Base-by-base conservation (phyloP, 2,888 invertebrate species). In the Limnephilus auricula region DNA sequence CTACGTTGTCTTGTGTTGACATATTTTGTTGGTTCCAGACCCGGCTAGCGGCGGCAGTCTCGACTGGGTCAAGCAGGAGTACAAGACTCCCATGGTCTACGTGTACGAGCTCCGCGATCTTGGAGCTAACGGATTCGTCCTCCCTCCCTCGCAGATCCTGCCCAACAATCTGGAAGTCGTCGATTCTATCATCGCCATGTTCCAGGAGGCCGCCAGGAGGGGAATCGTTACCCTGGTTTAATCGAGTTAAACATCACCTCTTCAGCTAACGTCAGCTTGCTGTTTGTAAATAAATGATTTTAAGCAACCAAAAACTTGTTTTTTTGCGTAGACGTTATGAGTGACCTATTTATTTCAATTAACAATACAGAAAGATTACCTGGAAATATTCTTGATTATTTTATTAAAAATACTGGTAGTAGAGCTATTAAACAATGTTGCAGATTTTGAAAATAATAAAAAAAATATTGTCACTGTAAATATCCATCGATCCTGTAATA, bases 81-180 rank as follows among this genome's bases (percentile, higher is more conserved):
- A 95, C 0, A 89, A 94, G 1, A 94, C 95, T 0, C 95, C 95
- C 0, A 89, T 95, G 0, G 94, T 94, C 1, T 95, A 94, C 93
- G 94, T 94, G 92, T 95, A 95, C 15, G 95, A 95, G 89, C 94
- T 98, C 0, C 95, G 97, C 1, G 98, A 98, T 94, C 96, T 95
- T 3, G 98, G 98, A 0, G 94, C 94, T 0, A 96, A 96, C 94
- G 98, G 98, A 0, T 97, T 97, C 94, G 94, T 97, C 0, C 95
- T 98, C 0, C 98, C 98, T 0, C 94, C 97, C 0, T 94, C 95
- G 0, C 96, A 97, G 93, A 98, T 98, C 91, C 93, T 96, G 9
- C 96, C 97, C 18, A 96, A 96, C 12, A 96, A 96, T 89, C 94
- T 95, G 83, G 97, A 97, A 94, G 95, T 96, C 0, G 93, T 97